Conservation (phyloP, 92 coral and sea anemone species). For the Paragorgia papillata region DNA sequence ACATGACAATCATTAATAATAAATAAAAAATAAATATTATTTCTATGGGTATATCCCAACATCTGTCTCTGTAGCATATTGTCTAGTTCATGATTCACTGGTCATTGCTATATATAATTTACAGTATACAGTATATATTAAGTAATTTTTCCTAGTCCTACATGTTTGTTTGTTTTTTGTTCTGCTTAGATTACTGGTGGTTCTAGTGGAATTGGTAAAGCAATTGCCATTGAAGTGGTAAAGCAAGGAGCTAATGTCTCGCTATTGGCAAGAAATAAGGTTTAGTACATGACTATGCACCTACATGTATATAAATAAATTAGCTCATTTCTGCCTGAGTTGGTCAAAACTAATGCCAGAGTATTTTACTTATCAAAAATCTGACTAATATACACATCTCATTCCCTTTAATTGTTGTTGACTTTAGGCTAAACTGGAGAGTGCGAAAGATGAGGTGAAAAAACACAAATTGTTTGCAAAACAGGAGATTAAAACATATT, state of each 20-base stretch:
- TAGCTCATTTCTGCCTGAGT: not conserved
- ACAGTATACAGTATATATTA: too few relatives aligned
- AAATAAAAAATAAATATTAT: too few relatives aligned
- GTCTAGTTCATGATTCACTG: too few relatives aligned
- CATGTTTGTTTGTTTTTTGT: not conserved
- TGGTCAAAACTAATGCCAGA: not conserved
- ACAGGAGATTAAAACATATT: slow-evolving; percentile 53
- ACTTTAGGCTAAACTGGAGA: slow-evolving; percentile 67
- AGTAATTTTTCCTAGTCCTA: not conserved
- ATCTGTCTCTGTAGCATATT: too few relatives aligned
- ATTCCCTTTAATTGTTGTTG: not conserved
- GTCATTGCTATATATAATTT: too few relatives aligned
- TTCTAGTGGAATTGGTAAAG: slow-evolving; percentile 94
- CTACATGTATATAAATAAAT: not conserved
- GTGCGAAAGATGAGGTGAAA: slow-evolving; percentile 66
- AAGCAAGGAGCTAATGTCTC: slow-evolving; percentile 82
- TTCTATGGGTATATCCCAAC: too few relatives aligned
- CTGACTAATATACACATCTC: too few relatives aligned
- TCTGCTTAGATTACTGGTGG: slow-evolving; percentile 85
- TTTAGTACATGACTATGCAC: slow-evolving; percentile 14
- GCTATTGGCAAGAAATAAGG: slow-evolving; percentile 86
- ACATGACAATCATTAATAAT: too few relatives aligned
- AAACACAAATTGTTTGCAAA: slow-evolving; percentile 60
- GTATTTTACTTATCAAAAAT: too few relatives aligned
- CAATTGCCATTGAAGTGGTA: slow-evolving; percentile 79